phyloP scores from a whole-genome alignment of 2,113 vertebrate species.

The Xiphias gladius region DNA sequence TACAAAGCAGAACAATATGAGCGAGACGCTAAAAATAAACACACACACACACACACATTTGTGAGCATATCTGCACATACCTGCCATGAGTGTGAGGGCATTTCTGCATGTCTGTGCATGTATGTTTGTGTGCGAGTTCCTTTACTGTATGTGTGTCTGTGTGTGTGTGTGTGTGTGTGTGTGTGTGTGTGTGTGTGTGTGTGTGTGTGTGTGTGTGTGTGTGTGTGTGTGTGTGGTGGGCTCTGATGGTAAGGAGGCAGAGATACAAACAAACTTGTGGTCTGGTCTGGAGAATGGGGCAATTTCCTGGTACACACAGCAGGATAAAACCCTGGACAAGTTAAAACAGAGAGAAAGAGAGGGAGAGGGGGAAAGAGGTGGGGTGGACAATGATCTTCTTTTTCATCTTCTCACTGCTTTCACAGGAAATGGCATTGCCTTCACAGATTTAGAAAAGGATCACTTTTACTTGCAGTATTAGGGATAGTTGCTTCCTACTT shows the following conservation, averaged over 20 bases:
- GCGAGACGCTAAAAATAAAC: constrained; percentile 70
- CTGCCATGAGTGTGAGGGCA: constrained; percentile 10
- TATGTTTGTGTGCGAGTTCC: constrained; percentile 17
- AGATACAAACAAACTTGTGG: constrained; percentile 73
- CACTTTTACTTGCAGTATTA: constrained; percentile 10
- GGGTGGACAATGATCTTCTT: neutral
- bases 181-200: neutral
- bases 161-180: too few relatives aligned
- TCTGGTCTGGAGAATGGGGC: constrained; percentile 63
- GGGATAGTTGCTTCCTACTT: neutral
- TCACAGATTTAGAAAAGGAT: neutral
- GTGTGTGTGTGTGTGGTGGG: constrained; percentile 33
- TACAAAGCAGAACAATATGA: constrained; percentile 66
- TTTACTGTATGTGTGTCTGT: constrained; percentile 4
- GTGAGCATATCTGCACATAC: constrained; percentile 37
- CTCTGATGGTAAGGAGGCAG: constrained; percentile 59
- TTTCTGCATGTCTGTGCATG: constrained; percentile 15
- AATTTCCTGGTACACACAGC: constrained; percentile 73
- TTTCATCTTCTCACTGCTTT: constrained; percentile 23
- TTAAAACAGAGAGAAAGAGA: constrained; percentile 46
- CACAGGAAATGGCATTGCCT: neutral
- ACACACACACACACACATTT: constrained; percentile 46
- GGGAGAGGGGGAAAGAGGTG: neutral
- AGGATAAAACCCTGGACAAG: constrained; percentile 66
- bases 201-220: constrained; percentile 8